These are phyloP conservation scores for Amblyraja radiata DNA, from an alignment of 2,797 vertebrate species.

Conservation along the genomic window DNA sequence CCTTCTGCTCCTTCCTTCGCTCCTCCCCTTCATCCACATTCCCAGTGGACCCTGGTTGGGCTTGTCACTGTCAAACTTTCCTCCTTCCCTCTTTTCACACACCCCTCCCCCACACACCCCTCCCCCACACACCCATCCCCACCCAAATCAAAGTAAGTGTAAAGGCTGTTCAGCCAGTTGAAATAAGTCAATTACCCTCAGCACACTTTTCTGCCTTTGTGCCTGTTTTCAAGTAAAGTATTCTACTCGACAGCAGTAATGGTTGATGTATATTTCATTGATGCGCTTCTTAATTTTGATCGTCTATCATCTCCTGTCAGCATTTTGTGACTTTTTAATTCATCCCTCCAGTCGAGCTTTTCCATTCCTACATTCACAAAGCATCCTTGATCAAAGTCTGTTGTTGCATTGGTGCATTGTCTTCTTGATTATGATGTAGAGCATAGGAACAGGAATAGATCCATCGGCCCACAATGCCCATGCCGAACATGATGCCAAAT, in stretches of 20 bases:
- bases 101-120: too few relatives aligned
- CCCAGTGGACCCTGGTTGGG: too few relatives aligned
- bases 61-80: not conserved
- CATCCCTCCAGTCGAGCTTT: not conserved
- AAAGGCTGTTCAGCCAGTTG: too few relatives aligned
- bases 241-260: not conserved
- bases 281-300: not conserved
- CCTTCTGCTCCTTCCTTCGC: too few relatives aligned
- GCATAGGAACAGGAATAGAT: too few relatives aligned
- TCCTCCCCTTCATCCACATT: too few relatives aligned
- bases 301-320: not conserved
- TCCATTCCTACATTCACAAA: not conserved
- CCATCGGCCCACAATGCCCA: too few relatives aligned
- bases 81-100: too few relatives aligned
- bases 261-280: not conserved
- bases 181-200: not conserved
- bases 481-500: too few relatives aligned
- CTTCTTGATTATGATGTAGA: not conserved
- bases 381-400: not conserved
- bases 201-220: not conserved
- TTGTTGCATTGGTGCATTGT: not conserved
- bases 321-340: not conserved
- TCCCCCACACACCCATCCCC: too few relatives aligned
- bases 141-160: too few relatives aligned
- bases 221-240: not conserved